These are phyloP conservation scores for Pangasius macronema DNA, from an alignment of 2,797 vertebrate genomes.

Conservation along the genomic window DNA sequence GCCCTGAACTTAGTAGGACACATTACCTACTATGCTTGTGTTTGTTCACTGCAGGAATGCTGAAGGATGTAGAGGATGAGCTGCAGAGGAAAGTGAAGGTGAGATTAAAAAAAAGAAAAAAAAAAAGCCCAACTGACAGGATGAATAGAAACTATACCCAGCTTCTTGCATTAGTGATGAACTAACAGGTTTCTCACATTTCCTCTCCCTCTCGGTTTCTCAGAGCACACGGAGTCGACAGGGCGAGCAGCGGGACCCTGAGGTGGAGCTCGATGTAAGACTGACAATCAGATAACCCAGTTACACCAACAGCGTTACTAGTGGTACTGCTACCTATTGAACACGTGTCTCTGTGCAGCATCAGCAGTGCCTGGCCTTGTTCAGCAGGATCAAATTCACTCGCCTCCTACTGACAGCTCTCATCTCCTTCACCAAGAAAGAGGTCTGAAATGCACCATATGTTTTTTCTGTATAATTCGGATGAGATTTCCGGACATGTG, in stretches of 20 bases:
- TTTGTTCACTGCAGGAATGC: slow-evolving; percentile 81
- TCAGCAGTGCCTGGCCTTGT: slow-evolving; percentile 94
- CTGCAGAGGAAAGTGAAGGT: slow-evolving; percentile 98
- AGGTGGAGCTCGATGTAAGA: slow-evolving; percentile 93
- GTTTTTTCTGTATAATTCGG: not conserved
- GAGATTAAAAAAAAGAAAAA: slow-evolving; percentile 43
- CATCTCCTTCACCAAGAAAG: slow-evolving; percentile 98
- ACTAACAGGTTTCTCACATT: not conserved
- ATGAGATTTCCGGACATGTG: not conserved
- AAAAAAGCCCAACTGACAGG: not conserved
- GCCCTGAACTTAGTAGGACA: not conserved
- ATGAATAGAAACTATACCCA: not conserved
- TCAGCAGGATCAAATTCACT: slow-evolving; percentile 97
- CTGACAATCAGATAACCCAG: slow-evolving; percentile 36
- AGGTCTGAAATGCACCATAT: slow-evolving; percentile 75
- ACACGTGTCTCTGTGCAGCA: slow-evolving; percentile 76
- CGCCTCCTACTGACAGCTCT: slow-evolving; percentile 91
- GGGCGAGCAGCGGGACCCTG: slow-evolving; percentile 94
- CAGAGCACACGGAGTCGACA: slow-evolving; percentile 97
- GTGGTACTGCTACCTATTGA: slow-evolving; percentile 35
- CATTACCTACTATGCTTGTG: not conserved
- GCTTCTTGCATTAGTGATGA: slow-evolving; percentile 21
- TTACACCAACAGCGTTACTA: not conserved
- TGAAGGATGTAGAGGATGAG: slow-evolving; percentile 98
- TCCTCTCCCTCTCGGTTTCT: not conserved